These are phyloP conservation scores for Elachura formosa DNA, from an alignment of 2,113 vertebrate genomes.

Conservation along the genomic window DNA sequence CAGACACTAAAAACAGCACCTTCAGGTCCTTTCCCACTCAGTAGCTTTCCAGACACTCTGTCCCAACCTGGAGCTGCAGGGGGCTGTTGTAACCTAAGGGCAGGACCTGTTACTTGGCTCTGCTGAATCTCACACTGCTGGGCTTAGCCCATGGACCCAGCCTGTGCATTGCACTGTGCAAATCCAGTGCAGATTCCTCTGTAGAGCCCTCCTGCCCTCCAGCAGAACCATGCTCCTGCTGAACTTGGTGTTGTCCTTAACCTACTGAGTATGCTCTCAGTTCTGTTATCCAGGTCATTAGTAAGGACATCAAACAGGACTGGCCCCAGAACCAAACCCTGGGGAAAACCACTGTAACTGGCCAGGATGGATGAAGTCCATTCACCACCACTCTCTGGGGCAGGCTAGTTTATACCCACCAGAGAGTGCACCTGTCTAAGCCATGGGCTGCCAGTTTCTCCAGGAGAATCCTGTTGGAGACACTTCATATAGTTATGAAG, in stretches of 20 bases:
- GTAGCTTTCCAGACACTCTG: neutral
- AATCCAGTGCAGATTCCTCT: neutral
- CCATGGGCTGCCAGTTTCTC: neutral
- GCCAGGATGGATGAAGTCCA: neutral
- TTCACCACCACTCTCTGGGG: neutral
- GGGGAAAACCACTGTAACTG: fast-evolving
- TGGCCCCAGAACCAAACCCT: neutral
- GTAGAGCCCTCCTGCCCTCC: neutral
- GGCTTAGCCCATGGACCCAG: fast-evolving
- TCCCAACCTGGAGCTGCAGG: neutral
- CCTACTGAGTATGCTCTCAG: fast-evolving
- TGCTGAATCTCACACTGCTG: fast-evolving
- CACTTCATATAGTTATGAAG: fast-evolving
- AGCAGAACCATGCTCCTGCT: fast-evolving
- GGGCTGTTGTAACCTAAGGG: neutral
- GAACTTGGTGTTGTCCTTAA: fast-evolving
- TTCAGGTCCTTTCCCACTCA: neutral
- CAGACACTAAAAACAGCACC: neutral
- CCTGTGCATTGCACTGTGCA: no score
- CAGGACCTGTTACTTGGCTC: neutral
- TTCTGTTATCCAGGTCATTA: neutral
- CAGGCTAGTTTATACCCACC: neutral
- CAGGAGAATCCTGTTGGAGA: neutral
- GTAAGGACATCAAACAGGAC: neutral
- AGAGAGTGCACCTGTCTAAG: neutral